Base-by-base conservation (phyloP, 2,888 invertebrate genomes). In the Chymomyza procnemis region DNA sequence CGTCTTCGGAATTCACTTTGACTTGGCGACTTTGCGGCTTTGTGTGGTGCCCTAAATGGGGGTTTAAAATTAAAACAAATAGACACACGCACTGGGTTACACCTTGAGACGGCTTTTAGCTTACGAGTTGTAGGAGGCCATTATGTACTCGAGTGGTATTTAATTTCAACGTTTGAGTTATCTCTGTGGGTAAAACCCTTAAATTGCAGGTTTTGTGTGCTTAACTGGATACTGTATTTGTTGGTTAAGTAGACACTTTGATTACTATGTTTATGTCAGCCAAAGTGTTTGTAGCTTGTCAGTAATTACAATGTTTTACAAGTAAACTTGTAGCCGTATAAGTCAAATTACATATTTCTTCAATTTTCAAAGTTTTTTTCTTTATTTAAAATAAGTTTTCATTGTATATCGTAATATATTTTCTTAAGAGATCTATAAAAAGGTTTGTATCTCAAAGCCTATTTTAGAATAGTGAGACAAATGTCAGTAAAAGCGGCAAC, bases 21-120 rank as follows among this genome's bases (percentile, higher is more conserved):
- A 41, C 34, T 41, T 41, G 34, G 34, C 34, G 34, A 41, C 84
- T 81, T 78, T 81, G 82, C 71, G 77, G 79, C 74, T 85, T 60
- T 75, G 74, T 67, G 34, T 41, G 64, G 67, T 16, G 21, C 59
- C 67, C 61, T 50, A 70, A 62, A 61, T 59, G 55, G 41, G 22
- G 71, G 69, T 62, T 70, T 64, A 67, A 81, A 81, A 85, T 85
- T 83, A 83, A 85, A 78, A 78, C 84, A 83, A 82, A 79, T 70
- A 85, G 71, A 69, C 66, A 69, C 66, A 54, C 19, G 14, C 54
- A 50, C 16, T 50, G 54, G 54, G 22, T 54, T 21, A 54, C 54
- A 54, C 48, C 34, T 41, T 41, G 34, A 14, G 34, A 3, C 34
- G 34, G 34, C 3, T 8, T 1, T 41, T 41, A 41, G 34, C 34